A percentile compares a stretch with the other conserved stretches of the same genome.
phyloP scores from a whole-genome alignment of 2,888 invertebrate genomes.

The Melieria omissa region DNA sequence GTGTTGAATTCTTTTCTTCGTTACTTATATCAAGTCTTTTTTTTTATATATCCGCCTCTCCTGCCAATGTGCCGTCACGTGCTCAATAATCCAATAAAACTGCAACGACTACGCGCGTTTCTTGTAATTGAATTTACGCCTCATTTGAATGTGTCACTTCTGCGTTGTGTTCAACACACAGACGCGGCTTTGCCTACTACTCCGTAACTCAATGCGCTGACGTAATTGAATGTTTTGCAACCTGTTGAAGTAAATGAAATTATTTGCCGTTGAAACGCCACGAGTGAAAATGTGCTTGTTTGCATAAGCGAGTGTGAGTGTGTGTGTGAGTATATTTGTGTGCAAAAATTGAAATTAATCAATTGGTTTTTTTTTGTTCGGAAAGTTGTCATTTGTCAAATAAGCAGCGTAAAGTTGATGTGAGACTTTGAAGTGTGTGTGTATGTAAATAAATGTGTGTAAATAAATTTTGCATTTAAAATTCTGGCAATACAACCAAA shows the following conservation, averaged over 20 bases:
- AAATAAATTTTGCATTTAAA: background rate
- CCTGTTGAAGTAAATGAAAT: slow-evolving; percentile 27
- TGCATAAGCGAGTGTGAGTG: background rate
- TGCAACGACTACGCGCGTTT: slow-evolving; percentile 18
- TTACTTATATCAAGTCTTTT: background rate
- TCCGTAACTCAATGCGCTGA: background rate
- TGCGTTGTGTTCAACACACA: slow-evolving; percentile 22
- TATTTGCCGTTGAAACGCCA: too few relatives aligned
- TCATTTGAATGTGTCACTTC: slow-evolving; percentile 37
- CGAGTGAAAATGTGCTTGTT: background rate
- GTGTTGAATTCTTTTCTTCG: background rate
- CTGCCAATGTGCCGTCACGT: slow-evolving; percentile 37
- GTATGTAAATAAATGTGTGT: background rate
- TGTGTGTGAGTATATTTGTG: slow-evolving; percentile 1
- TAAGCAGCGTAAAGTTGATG: too few relatives aligned
- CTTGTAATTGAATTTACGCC: slow-evolving; percentile 35
- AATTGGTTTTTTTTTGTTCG: background rate
- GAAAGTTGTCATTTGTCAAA: too few relatives aligned
- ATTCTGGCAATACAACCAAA: too few relatives aligned
- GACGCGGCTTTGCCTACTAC: background rate
- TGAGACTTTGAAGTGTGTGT: too few relatives aligned
- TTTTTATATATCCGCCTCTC: background rate
- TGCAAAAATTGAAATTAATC: slow-evolving; percentile 15
- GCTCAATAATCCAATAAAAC: slow-evolving; percentile 47
- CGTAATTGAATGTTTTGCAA: slow-evolving; percentile 28